These are phyloP conservation scores for Corynorhinus townsendii DNA, from an alignment of 2,113 vertebrate genomes.

Conservation along the genomic window DNA sequence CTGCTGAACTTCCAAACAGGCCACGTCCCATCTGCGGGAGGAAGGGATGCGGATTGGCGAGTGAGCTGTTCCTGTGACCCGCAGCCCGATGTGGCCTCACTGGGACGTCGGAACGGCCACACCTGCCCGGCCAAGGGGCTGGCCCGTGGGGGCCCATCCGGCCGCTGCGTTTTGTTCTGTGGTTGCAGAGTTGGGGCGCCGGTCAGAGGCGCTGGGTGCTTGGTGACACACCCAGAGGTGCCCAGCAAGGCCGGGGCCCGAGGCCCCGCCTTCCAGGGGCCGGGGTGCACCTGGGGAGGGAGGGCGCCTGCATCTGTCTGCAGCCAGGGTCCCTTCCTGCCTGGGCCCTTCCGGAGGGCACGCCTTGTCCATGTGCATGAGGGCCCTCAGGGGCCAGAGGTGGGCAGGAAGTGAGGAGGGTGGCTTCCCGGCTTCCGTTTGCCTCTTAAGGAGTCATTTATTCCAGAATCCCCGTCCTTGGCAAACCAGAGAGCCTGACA, in stretches of 20 bases:
- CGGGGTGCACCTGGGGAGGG: fast-evolving
- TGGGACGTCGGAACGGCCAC: too few species aligned
- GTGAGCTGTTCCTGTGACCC: background rate
- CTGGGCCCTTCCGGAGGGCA: fast-evolving
- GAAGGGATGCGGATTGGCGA: background rate
- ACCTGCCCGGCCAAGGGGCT: too few species aligned
- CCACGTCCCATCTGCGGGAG: background rate
- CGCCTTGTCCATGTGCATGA: background rate
- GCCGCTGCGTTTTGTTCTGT: fast-evolving
- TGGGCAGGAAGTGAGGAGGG: too few species aligned
- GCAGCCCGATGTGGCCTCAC: too few species aligned
- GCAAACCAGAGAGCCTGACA: too few species aligned
- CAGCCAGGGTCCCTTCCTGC: too few species aligned
- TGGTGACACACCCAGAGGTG: background rate
- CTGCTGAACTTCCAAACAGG: background rate
- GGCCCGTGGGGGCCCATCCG: too few species aligned
- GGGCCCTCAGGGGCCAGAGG: too few species aligned
- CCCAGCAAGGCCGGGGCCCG: background rate
- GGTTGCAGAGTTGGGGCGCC: background rate
- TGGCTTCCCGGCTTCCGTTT: too few species aligned
- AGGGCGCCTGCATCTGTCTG: background rate
- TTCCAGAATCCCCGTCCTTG: background rate
- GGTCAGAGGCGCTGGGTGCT: background rate
- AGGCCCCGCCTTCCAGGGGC: background rate
- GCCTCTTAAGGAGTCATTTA: too few species aligned